Conservation (phyloP, 2,888 invertebrate species). For the Drosophila aldrichi region DNA sequence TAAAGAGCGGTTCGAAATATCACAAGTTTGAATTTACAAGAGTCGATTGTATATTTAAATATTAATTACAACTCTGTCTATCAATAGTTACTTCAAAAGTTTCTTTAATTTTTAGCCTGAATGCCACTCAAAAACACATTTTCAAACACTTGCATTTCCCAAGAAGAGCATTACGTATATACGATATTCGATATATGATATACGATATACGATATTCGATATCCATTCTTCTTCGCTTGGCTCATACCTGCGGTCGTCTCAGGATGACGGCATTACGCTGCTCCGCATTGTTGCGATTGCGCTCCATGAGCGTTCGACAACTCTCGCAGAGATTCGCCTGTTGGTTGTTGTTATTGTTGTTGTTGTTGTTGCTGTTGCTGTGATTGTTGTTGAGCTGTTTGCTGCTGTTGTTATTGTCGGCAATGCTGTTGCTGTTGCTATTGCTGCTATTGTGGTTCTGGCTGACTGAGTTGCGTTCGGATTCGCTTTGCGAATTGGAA, state of each 20-base stretch:
- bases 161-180: not conserved
- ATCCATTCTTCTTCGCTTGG: not conserved
- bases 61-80: not conserved
- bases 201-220: not conserved
- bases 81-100: not conserved
- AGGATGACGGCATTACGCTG: slow-evolving; percentile 62
- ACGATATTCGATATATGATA: not conserved
- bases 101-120: not conserved
- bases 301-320: slow-evolving; percentile 80
- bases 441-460: slow-evolving; percentile 17
- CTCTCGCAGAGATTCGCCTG: slow-evolving; percentile 78
- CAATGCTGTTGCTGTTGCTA: slow-evolving; percentile 12
- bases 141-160: not conserved
- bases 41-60: too few relatives aligned
- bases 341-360: slow-evolving; percentile 38
- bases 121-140: not conserved
- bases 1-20: too few relatives aligned
- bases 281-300: slow-evolving; percentile 81
- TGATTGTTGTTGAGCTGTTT: slow-evolving; percentile 50
- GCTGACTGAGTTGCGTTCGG: slow-evolving; percentile 71
- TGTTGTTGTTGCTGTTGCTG: slow-evolving; percentile 40
- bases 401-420: slow-evolving; percentile 47
- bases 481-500: slow-evolving; percentile 83
- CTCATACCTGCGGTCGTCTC: slow-evolving; percentile 58
- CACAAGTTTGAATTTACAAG: too few relatives aligned